phyloP scores from a whole-genome alignment of 2,888 invertebrate genomes.

The Odiellus spinosus region DNA sequence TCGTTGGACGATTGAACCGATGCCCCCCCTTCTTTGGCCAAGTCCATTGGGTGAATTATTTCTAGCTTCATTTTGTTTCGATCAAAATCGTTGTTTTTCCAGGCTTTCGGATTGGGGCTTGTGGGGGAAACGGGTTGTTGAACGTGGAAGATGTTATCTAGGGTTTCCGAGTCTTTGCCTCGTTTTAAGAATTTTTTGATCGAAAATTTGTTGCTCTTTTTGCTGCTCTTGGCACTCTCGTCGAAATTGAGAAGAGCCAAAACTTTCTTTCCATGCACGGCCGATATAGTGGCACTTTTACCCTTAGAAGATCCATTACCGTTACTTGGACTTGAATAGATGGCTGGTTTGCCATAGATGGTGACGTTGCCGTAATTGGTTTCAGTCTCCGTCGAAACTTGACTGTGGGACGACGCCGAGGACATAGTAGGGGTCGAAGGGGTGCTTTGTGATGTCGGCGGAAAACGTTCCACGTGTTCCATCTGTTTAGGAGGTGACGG shows the following conservation, averaged over 20 bases:
- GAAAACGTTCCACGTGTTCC: background rate
- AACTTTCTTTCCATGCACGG: background rate
- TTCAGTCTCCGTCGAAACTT: background rate
- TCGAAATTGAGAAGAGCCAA: background rate
- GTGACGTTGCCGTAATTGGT: background rate
- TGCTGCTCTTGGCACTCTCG: constrained; percentile 3
- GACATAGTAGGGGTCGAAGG: background rate
- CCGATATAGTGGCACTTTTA: background rate
- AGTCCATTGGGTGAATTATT: constrained; percentile 72
- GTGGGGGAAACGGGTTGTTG: background rate
- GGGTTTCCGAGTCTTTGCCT: constrained; percentile 9
- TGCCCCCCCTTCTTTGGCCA: constrained; percentile 26
- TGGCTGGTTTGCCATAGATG: background rate
- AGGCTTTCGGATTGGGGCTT: constrained; percentile 12
- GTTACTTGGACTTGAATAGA: background rate
- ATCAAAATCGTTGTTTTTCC: constrained; percentile 16
- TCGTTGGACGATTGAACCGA: background rate
- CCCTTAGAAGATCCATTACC: background rate
- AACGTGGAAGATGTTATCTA: constrained; percentile 4
- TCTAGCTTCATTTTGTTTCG: constrained; percentile 54
- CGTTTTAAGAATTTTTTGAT: constrained; percentile 54
- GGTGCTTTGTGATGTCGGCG: background rate
- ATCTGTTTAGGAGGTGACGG: background rate
- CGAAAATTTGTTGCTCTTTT: constrained; percentile 49
- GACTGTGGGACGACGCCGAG: background rate